A percentile compares a stretch with the other conserved stretches of the same genome.
Evolutionary conservation across 2,113 vertebrate species (phyloP).

Genomic region (Takifugu flavidus): DNA sequence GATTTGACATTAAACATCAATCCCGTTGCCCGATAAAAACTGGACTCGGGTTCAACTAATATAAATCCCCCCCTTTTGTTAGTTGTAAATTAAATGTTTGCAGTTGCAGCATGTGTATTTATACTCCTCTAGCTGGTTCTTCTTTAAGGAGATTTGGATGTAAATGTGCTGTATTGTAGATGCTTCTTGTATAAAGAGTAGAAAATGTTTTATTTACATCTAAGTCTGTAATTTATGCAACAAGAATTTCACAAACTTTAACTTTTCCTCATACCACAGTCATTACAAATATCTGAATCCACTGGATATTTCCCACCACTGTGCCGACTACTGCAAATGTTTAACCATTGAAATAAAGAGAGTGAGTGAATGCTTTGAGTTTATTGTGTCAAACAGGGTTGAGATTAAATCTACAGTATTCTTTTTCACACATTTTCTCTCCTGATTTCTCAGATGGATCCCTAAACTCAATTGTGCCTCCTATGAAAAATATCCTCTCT

Average conservation of each 20-base stretch:
- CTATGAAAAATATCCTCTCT: too few species aligned
- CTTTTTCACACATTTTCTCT: too few species aligned
- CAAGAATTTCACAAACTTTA: slow-evolving; percentile 30
- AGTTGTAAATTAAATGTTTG: slow-evolving; percentile 62
- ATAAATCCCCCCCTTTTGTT: slow-evolving; percentile 22
- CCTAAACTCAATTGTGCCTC: too few species aligned
- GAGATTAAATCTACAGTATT: too few species aligned
- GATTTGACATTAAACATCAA: too few species aligned
- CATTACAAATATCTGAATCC: slow-evolving; percentile 39
- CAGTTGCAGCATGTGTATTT: slow-evolving; percentile 60
- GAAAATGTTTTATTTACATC: slow-evolving; percentile 37
- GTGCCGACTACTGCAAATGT: slow-evolving; percentile 62
- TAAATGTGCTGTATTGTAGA: slow-evolving; percentile 59
- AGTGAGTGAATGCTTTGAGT: slow-evolving; percentile 16
- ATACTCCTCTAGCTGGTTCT: slow-evolving; percentile 64
- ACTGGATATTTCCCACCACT: slow-evolving; percentile 52
- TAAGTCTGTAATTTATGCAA: slow-evolving; percentile 60
- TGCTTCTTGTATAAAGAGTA: slow-evolving; percentile 62
- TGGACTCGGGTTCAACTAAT: too few species aligned
- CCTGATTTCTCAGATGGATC: too few species aligned
- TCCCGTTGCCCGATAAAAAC: slow-evolving; percentile 5
- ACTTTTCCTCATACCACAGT: slow-evolving; percentile 20
- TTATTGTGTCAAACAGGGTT: slow-evolving; percentile 23
- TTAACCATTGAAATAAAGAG: slow-evolving; percentile 66
- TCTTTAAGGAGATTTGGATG: slow-evolving; percentile 61